Evolutionary conservation across 2,888 invertebrate species (phyloP), one percentile per base, ranked within the genome.

Genomic region (Omphaloscelis lunosa): DNA sequence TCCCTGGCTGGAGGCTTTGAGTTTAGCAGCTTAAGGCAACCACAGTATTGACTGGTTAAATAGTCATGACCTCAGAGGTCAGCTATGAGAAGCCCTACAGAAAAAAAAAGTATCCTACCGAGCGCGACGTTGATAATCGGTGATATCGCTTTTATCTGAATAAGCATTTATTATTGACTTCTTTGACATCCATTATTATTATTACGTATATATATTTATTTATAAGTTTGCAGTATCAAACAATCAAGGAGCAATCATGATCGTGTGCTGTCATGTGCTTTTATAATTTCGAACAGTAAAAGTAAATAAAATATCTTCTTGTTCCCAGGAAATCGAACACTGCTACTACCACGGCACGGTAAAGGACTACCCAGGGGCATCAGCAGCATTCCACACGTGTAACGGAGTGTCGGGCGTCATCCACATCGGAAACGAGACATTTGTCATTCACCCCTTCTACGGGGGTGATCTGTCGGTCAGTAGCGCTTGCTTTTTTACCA

Each of bases 311-410:
- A 51, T 15, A n/a, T 8, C 0, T 5, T 39, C 17, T 91, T 88
- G 72, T 79, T 72, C 56, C 0, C 97, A 99, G 99, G 99, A 99
- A 97, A 99, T 99, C 95, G 99, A 99, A 95, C 99, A 99, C 97
- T 99, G 99, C 95, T 99, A 99, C 97, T 99, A 99, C 96, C 99
- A 99, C 95, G 99, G 99, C 81, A 98, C 98, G 6, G 99, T 99
- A 78, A 99, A 99, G 95, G 99, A 99, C 97, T 99, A 99, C 96
- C 99, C 99, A 12, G 99, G 99, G 86, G 99, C 99, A 39, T 98
- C 98, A 86, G 99, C 99, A 41, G 99, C 99, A 89, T 98, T 99
- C 97, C 99, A 99, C 96, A 99, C 99, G 73, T 99, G 99, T 97
- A 99, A 99, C 95, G 99, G 99, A 72, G 98, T 99, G 90, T 99